These are phyloP conservation scores for Eilema depressum DNA, from an alignment of 2,888 invertebrate species.

Conservation along the genomic window DNA sequence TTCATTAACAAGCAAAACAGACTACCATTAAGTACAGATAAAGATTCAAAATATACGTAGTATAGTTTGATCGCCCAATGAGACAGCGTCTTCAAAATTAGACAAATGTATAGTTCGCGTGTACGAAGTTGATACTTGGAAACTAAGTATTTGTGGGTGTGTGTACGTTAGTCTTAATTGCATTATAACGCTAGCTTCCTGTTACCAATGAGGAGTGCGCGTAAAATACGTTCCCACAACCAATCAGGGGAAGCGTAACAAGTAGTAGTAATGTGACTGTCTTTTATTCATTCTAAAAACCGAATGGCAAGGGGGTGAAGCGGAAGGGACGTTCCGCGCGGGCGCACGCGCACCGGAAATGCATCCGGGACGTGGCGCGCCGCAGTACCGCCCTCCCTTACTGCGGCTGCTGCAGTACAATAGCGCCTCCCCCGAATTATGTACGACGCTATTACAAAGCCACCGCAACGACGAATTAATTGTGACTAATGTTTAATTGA, in stretches of 20 bases:
- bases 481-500: slow-evolving; percentile 56
- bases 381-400: slow-evolving; percentile 69
- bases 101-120: slow-evolving; percentile 24
- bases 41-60: slow-evolving; percentile 43
- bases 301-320: slow-evolving; percentile 76
- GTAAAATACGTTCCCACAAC: slow-evolving; percentile 57
- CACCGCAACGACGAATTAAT: slow-evolving; percentile 49
- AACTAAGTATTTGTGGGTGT: slow-evolving; percentile 39
- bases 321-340: slow-evolving; percentile 84
- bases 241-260: slow-evolving; percentile 52
- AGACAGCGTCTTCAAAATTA: slow-evolving; percentile 31
- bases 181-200: slow-evolving; percentile 49
- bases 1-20: slow-evolving; percentile 71
- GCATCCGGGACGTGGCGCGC: slow-evolving; percentile 84
- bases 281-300: slow-evolving; percentile 71
- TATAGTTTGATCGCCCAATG: slow-evolving; percentile 27
- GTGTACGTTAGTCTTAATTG: slow-evolving; percentile 17
- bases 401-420: slow-evolving; percentile 39
- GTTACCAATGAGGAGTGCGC: slow-evolving; percentile 45
- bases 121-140: slow-evolving; percentile 33
- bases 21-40: slow-evolving; percentile 59
- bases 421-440: slow-evolving; percentile 62
- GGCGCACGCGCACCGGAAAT: slow-evolving; percentile 80
- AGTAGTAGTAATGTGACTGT: slow-evolving; percentile 48
- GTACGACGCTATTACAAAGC: slow-evolving; percentile 46